Base-by-base conservation (phyloP, 2,888 invertebrate species). In the Chironomus tentans region DNA sequence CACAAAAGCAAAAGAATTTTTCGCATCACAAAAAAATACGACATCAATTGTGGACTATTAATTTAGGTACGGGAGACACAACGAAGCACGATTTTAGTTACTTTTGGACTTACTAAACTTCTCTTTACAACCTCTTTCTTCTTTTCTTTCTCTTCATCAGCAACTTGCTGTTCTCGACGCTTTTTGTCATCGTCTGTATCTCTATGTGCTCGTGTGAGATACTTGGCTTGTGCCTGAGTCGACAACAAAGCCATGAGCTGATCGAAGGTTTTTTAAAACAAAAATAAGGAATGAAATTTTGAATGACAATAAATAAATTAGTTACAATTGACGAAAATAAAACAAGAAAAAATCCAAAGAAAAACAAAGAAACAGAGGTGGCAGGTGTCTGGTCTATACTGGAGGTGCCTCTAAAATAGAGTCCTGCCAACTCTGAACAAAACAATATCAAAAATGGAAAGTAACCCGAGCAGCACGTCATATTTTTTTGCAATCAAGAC, bases 211-310 rank as follows among this genome's bases (percentile, higher is more conserved):
- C 76, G 46, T 28, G 65, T 48, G 5, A 76, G 62, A 68, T 24
- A 76, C 56, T 76, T 68, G 12, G 76, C 76, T 38, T 76, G 76
- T 6, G 76, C 76, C 21, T 18, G 28, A 12, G 76, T 76, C 38
- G 76, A 76, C 15, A 76, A 46, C 4, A 76, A 56, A 13, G 48
- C 13, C 24, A 76, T n/a, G 4, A 76, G 56, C 76, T 76, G 56
- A 18, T 38, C 10, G 4, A 28, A 56, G 6, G n/a, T 7, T 2
- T 18, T 56, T 56, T 1, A 50, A 3, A 48, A 48, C 13, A 48
- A 48, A 56, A 56, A 61, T 38, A 10, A 4, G 7, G 38, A 10
- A 38, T 38, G 10, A 38, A 38, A 38, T 38, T 38, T 38, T 38
- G 38, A 38, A 38, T 10, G 10, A 38, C 38, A 38, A 38, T 10